phyloP scores from a whole-genome alignment of 1,140 invertebrate genomes.

The Lucilia sericata region DNA sequence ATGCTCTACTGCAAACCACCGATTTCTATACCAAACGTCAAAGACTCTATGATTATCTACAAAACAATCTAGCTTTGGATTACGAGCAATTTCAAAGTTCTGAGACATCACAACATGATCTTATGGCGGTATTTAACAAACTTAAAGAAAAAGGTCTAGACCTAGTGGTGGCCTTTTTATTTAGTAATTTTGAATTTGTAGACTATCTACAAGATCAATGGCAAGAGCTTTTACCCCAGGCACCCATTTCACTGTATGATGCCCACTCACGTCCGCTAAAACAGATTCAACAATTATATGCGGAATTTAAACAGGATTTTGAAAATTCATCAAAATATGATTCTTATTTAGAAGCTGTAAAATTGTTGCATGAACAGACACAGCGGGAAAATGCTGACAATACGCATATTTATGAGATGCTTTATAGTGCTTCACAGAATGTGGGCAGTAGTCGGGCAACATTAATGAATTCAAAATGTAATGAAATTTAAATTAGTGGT shows the following conservation, averaged over 20 bases:
- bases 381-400: constrained; percentile 44
- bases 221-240: constrained; percentile 52
- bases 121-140: constrained; percentile 53
- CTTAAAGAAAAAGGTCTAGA: constrained; percentile 59
- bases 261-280: constrained; percentile 49
- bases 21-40: constrained; percentile 63
- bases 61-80: constrained; percentile 51
- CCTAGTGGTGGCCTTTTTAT: constrained; percentile 60
- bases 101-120: constrained; percentile 48
- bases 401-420: constrained; percentile 59
- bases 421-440: constrained; percentile 59
- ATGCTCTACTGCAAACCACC: constrained; percentile 52
- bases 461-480: constrained; percentile 62
- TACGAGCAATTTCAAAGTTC: constrained; percentile 51
- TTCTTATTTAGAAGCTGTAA: constrained; percentile 53
- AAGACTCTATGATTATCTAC: constrained; percentile 56
- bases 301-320: constrained; percentile 59
- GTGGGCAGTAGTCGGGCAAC: constrained; percentile 62
- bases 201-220: constrained; percentile 59
- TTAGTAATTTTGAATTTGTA: constrained; percentile 63
- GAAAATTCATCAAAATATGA: constrained; percentile 59
- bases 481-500: constrained; percentile 50
- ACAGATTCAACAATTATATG: constrained; percentile 58
- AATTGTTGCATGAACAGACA: constrained; percentile 49
- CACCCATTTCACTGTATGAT: constrained; percentile 52